Base-by-base conservation (phyloP, 2,888 invertebrate genomes). In the Xanthorhoe spadicearia region DNA sequence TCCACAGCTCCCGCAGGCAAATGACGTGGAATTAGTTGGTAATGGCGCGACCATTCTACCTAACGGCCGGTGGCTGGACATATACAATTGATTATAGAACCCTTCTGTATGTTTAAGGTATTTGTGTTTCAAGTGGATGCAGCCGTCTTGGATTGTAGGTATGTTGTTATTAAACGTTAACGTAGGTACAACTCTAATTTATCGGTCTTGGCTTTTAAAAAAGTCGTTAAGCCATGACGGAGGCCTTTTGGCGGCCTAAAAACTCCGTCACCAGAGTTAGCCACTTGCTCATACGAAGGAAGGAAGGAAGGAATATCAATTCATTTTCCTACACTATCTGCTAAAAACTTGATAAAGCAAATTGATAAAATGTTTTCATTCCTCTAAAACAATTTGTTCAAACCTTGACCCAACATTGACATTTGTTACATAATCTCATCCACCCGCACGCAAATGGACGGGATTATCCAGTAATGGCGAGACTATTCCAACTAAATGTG, bases 11-110 rank as follows among this genome's bases (percentile, higher is more conserved):
- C 90, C 91, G 85, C 92, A 92, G 87, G 90, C 92, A 92, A 93
- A 93, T 91, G 91, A 89, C 90, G 85, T 87, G 88, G 90, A 91
- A 92, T 93, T 92, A 92, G 90, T 86, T 79, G 77, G 85, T 92
- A 93, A 93, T 93, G 90, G 93, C 85, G 92, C 84, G 88, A 86
- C 90, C 90, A 92, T 93, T 93, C 86, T 85, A 77, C 77, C 86
- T 90, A 92, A 93, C 89, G 86, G 89, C 88, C 81, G 79, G 86
- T 86, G 86, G 87, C 85, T 84, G 85, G 85, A 88, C 88, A 85
- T 87, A 85, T 75, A 86, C 86, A 88, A 90, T 90, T 89, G 89
- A 91, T 91, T 88, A 83, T 84, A 73, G 83, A 83, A 86, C 83
- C 86, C 86, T 87, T 86, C 79, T 72, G 71, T 73, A 73, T 78